Evolutionary conservation across 2,113 vertebrate species (phyloP), one percentile per base, ranked within the genome.

Genomic region (Lichenostomus cassidix): DNA sequence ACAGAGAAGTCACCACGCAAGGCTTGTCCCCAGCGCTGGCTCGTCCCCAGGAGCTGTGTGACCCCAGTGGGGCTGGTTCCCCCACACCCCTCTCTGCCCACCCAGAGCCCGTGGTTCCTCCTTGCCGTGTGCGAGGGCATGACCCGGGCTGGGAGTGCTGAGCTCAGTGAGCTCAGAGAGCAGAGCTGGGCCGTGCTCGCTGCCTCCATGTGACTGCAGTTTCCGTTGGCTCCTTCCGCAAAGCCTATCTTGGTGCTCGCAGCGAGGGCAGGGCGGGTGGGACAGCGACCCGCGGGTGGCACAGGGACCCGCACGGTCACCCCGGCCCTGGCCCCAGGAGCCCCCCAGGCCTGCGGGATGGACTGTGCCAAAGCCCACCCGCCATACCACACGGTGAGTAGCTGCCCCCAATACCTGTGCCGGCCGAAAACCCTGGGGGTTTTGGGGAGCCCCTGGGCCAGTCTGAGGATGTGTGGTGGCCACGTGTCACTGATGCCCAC

Each of bases 211-310:
- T 98, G 98, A 98, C 98, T 97, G 96, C 97, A 96, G 98, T 91
- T 98, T 98, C 98, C 98, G 98, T 96, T 95, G n/a, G 90, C 97
- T 98, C 97, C 98, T 98, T 98, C 98, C 98, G 98, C 98, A 98
- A 97, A 97, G 90, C 90, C 97, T 97, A 97, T 91, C 98, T 98
- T 58, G 92, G 96, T 86, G 96, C 97, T 94, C 41, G 24, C 90
- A 5, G 42, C 68, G 71, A 81, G 85, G 39, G 44, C 17, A 81
- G 85, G 42, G 44, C 17, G 60, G 90, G n/a, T 41, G 89, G 42
- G 12, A 91, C 73, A 65, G 42, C 29, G 56, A 15, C 62, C 55
- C 41, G 35, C 7, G 41, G 84, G 60, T 39, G 78, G 53, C 44
- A 90, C 59, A 71, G 42, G 17, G 46, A 35, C 60, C 35, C 31